A percentile compares a stretch with the other conserved stretches of the same genome.
Evolutionary conservation across 2,113 vertebrate genomes (phyloP).

Genomic region (Oncorhynchus tshawytscha): DNA sequence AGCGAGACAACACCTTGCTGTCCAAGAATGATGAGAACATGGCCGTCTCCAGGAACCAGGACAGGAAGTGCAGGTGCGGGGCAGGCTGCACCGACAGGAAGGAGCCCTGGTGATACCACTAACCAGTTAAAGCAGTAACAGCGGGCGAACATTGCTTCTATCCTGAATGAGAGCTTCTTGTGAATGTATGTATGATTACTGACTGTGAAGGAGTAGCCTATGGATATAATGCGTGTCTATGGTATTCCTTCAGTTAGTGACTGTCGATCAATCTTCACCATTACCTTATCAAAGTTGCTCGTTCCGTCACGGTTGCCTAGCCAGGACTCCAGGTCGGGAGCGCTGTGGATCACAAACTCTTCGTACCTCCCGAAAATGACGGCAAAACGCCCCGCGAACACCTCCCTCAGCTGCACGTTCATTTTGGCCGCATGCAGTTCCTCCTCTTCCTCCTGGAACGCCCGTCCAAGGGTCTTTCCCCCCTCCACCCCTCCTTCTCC

Average conservation of each 20-base stretch:
- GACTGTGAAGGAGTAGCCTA: too few species aligned
- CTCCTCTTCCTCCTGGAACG: conserved; percentile 76
- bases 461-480: conserved; percentile 53
- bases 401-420: conserved; percentile 90
- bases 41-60: conserved; percentile 95
- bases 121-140: too few species aligned
- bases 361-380: conserved; percentile 93
- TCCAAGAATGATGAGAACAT: conserved; percentile 98
- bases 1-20: conserved; percentile 94
- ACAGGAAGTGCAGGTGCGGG: conserved; percentile 89
- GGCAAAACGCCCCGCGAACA: conserved; percentile 88
- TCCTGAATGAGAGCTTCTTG: too few species aligned
- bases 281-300: conserved; percentile 97
- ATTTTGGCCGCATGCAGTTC: conserved; percentile 85
- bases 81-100: conserved; percentile 93
- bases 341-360: conserved; percentile 90
- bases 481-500: conserved; percentile 49
- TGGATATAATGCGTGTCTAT: too few species aligned
- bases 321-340: conserved; percentile 91
- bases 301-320: conserved; percentile 91
- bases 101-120: conserved; percentile 79
- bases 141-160: too few species aligned
- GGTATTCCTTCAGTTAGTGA: too few species aligned
- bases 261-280: not conserved
- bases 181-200: too few species aligned